Percentiles rank a stretch among this genome's conserved stretches.
phyloP scores from a whole-genome alignment of 2,797 vertebrate species.

The Staurois parvus region DNA sequence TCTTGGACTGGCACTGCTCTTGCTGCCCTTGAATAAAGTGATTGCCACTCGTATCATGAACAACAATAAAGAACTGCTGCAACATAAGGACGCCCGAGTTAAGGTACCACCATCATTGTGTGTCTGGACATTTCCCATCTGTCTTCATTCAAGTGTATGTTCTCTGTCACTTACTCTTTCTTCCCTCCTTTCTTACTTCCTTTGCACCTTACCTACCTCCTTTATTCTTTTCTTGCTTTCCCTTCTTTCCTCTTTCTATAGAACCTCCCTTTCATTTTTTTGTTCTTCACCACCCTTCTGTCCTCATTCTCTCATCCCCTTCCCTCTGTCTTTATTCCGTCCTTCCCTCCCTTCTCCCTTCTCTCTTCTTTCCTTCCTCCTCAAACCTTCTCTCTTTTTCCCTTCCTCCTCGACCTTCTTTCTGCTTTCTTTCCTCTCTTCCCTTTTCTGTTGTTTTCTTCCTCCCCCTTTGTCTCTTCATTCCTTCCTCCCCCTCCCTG shows the following conservation, averaged over 20 bases:
- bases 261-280: no score
- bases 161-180: neutral
- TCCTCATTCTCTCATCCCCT: no score
- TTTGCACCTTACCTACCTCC: neutral
- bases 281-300: no score
- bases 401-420: no score
- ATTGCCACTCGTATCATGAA: slow-evolving; percentile 86
- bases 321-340: no score
- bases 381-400: neutral
- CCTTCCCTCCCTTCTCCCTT: no score
- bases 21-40: slow-evolving; percentile 92
- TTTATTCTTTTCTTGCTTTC: neutral
- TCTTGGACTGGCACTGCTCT: slow-evolving; percentile 83
- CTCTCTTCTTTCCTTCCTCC: no score
- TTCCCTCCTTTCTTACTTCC: neutral
- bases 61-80: slow-evolving; percentile 87
- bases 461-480: neutral
- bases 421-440: neutral
- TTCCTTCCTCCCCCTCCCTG: neutral
- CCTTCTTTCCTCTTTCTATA: neutral
- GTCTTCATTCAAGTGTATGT: neutral
- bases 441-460: neutral
- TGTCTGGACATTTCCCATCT: no score
- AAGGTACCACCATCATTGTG: slow-evolving; percentile 79
- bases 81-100: slow-evolving; percentile 88